A percentile compares a stretch with the other conserved stretches of the same genome.
Conservation (phyloP, 1,140 invertebrate species). For the Euglossa dilemma region DNA sequence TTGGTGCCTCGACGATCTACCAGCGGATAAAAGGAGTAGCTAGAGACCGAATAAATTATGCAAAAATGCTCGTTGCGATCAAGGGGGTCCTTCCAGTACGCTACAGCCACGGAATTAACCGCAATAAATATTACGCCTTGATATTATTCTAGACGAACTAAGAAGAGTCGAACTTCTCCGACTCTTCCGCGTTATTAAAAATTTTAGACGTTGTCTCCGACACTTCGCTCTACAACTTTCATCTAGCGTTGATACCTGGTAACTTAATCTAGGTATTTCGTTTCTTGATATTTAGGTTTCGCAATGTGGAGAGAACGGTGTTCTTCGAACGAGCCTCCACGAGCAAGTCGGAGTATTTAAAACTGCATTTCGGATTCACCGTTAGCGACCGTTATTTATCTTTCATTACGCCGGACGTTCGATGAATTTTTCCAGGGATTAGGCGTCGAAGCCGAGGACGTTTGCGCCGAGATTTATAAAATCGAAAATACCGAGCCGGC, state of each 20-base stretch:
- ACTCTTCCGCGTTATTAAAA: neutral
- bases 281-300: too few species aligned
- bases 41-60: slow-evolving; percentile 16
- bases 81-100: neutral
- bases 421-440: neutral
- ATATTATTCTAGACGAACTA: neutral
- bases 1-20: neutral
- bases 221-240: too few species aligned
- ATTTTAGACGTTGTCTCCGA: too few species aligned
- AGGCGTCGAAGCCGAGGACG: neutral
- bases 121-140: neutral
- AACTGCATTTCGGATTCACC: neutral
- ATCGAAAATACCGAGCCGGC: neutral
- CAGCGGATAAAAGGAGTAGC: neutral
- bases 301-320: too few species aligned
- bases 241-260: too few species aligned
- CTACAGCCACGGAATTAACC: slow-evolving; percentile 9
- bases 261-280: too few species aligned
- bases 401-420: neutral
- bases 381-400: neutral
- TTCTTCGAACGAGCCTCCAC: too few species aligned
- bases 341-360: neutral
- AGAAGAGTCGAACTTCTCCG: neutral
- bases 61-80: neutral
- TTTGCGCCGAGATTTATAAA: neutral